Evolutionary conservation across 2,113 vertebrate species (phyloP).

Genomic region (Gnathonemus longibarbis): DNA sequence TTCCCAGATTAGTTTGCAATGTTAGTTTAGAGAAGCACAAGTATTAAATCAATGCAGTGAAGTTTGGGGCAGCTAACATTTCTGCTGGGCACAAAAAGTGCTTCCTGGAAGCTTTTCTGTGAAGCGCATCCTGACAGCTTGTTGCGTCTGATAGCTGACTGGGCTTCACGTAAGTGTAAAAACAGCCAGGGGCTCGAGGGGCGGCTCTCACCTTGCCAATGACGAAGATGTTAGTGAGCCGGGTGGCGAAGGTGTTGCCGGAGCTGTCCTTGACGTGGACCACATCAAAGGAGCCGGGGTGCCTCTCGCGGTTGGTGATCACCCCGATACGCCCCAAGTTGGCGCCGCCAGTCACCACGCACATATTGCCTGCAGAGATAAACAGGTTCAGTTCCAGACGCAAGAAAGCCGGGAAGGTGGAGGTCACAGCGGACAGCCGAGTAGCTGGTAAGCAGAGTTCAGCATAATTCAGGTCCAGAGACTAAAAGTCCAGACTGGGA

Average conservation of each 20-base stretch:
- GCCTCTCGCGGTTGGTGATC: constrained; percentile 93
- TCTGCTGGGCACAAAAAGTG: not conserved
- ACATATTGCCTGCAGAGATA: constrained; percentile 75
- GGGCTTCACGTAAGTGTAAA: not conserved
- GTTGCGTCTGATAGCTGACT: not conserved
- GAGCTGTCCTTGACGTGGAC: constrained; percentile 94
- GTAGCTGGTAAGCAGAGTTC: not conserved
- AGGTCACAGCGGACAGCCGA: not conserved
- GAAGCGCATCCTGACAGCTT: not conserved
- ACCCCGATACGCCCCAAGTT: constrained; percentile 95
- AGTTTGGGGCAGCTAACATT: not conserved
- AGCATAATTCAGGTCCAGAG: no score
- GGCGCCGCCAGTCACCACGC: constrained; percentile 94
- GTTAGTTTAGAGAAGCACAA: not conserved
- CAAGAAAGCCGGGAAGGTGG: not conserved
- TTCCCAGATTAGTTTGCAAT: not conserved
- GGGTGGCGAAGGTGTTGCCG: constrained; percentile 91
- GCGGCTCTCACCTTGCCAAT: constrained; percentile 82
- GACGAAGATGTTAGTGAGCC: constrained; percentile 94
- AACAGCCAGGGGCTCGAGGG: not conserved
- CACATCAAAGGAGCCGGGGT: constrained; percentile 93
- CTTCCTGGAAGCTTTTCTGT: not conserved
- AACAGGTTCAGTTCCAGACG: not conserved
- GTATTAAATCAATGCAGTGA: not conserved
- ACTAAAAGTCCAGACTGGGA: no score